Percentiles rank a stretch among this genome's conserved stretches.
Evolutionary conservation across 2,113 vertebrate species (phyloP).

Genomic region (Hipposideros armiger): DNA sequence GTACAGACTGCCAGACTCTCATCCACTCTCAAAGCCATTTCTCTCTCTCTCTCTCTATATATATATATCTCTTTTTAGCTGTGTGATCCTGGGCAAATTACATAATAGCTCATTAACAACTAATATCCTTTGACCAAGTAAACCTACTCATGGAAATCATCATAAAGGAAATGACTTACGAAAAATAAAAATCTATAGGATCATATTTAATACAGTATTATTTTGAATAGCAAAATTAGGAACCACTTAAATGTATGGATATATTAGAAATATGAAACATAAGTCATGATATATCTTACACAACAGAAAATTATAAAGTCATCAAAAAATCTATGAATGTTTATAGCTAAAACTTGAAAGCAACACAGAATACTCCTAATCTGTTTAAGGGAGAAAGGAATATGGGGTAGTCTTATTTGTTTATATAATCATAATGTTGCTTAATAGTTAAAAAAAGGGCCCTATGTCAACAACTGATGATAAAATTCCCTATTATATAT

Average conservation of each 20-base stretch:
- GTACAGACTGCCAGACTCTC: not conserved
- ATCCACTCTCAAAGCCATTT: not conserved
- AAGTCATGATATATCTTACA: not conserved
- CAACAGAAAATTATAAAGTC: not conserved
- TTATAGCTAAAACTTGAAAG: not conserved
- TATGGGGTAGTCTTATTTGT: slow-evolving; percentile 2
- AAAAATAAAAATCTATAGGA: slow-evolving; percentile 30
- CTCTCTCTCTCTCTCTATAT: too few species aligned
- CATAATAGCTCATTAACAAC: not conserved
- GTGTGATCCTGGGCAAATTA: not conserved
- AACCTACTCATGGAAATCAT: not conserved
- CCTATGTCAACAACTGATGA: not conserved
- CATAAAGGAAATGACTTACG: not conserved
- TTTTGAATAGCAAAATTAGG: not conserved
- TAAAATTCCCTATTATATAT: not conserved
- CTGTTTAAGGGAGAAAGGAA: not conserved
- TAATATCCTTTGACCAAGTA: not conserved
- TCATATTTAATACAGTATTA: not conserved
- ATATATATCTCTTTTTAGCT: not conserved
- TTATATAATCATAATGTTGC: not conserved
- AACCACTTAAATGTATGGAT: not conserved
- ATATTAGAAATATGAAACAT: not conserved
- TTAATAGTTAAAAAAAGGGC: not conserved
- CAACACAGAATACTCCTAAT: not conserved
- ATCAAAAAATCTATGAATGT: not conserved